These are phyloP conservation scores for Brachionus sp. DNA, from an alignment of 1,140 invertebrate genomes.

Conservation along the genomic window DNA sequence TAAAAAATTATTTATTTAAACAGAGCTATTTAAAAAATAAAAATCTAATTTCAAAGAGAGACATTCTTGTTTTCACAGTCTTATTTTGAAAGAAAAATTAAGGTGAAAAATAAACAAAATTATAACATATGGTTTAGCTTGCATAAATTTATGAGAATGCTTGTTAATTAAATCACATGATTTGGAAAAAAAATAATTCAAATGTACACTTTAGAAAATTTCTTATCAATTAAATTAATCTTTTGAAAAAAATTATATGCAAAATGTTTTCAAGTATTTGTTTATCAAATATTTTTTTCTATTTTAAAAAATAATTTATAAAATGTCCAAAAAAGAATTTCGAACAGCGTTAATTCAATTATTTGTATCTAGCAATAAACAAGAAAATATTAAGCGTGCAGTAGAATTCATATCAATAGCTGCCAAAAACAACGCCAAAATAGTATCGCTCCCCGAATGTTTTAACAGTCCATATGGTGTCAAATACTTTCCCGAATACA, in stretches of 20 bases:
- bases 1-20: too few species aligned
- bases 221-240: background rate
- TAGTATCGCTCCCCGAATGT: slow-evolving; percentile 80
- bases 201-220: background rate
- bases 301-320: background rate
- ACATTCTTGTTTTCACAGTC: too few species aligned
- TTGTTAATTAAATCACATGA: too few species aligned
- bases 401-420: slow-evolving; percentile 70
- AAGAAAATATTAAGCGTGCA: slow-evolving; percentile 71
- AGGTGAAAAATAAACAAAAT: too few species aligned
- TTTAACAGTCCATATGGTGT: slow-evolving; percentile 91
- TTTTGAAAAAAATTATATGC: background rate
- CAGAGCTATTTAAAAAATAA: too few species aligned
- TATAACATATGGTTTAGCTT: too few species aligned
- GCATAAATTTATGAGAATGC: too few species aligned
- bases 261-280: background rate
- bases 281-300: background rate
- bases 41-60: too few species aligned
- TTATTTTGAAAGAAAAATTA: too few species aligned
- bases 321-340: slow-evolving; percentile 43
- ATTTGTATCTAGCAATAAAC: slow-evolving; percentile 70
- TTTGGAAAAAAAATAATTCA: too few species aligned
- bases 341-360: slow-evolving; percentile 75
- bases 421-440: slow-evolving; percentile 69
- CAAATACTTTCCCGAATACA: slow-evolving; percentile 77